Evolutionary conservation across 2,797 vertebrate species (phyloP).

Genomic region (Luscinia luscinia): DNA sequence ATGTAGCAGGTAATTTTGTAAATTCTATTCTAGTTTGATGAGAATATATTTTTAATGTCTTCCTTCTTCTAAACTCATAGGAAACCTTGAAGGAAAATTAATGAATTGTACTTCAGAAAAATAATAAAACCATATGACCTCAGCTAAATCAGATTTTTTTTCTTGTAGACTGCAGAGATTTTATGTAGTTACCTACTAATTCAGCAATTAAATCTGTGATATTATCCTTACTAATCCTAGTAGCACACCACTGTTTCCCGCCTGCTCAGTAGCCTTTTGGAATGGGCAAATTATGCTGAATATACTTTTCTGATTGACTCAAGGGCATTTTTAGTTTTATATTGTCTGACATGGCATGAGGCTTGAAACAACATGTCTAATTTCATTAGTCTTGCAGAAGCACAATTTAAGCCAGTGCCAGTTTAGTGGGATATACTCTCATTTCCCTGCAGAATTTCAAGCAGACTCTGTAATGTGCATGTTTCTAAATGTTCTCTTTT

Average conservation of each 20-base stretch:
- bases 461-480: constrained; percentile 43
- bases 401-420: constrained; percentile 74
- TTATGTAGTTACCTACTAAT: background rate
- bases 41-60: background rate
- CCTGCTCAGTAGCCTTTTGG: constrained; percentile 49
- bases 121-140: background rate
- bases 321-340: constrained; percentile 76
- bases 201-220: constrained; percentile 26
- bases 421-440: constrained; percentile 66
- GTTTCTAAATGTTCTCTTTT: constrained; percentile 60
- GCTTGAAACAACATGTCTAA: constrained; percentile 80
- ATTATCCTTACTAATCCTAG: constrained; percentile 29
- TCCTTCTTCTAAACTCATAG: background rate
- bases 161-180: background rate
- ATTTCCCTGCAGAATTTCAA: constrained; percentile 72
- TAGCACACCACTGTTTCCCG: constrained; percentile 21
- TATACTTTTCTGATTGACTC: constrained; percentile 77
- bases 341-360: constrained; percentile 75
- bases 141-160: background rate
- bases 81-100: background rate
- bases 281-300: constrained; percentile 69
- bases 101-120: background rate
- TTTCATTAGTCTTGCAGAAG: constrained; percentile 80
- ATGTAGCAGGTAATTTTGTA: background rate
- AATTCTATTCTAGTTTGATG: background rate